Conservation (phyloP, 30 jellyfish, hydroid and myxozoan genomes). For the Mastigias papua region DNA sequence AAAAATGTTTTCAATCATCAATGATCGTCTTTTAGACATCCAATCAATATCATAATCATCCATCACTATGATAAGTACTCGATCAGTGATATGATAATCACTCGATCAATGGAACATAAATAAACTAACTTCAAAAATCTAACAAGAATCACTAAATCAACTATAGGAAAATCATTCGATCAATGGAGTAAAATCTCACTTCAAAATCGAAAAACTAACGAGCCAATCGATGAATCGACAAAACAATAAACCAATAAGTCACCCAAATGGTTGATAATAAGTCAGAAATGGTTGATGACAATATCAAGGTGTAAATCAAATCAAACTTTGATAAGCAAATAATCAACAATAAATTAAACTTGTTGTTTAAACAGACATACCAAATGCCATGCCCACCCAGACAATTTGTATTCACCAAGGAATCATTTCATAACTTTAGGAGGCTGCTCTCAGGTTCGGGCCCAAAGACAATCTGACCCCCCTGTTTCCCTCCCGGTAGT, state of each 20-base stretch:
- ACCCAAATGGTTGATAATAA: neutral
- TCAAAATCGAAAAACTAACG: neutral
- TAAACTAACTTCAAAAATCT: neutral
- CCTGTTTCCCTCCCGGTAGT: too few species aligned
- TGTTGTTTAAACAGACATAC: too few species aligned
- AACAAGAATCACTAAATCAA: neutral
- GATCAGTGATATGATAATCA: too few species aligned
- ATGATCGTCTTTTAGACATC: neutral
- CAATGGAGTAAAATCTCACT: neutral
- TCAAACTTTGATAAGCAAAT: neutral
- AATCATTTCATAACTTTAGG: too few species aligned
- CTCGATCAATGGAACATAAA: neutral
- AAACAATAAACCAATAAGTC: neutral
- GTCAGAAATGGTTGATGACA: neutral
- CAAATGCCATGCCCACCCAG: too few species aligned
- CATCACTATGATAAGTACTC: too few species aligned
- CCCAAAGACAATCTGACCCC: too few species aligned
- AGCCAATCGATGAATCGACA: neutral
- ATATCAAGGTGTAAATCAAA: neutral
- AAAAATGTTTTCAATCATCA: neutral
- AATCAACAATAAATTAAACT: too few species aligned
- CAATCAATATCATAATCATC: neutral
- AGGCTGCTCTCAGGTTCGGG: too few species aligned
- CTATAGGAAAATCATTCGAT: neutral
- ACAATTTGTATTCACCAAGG: too few species aligned